Percentiles rank a stretch among this genome's conserved stretches.
Evolutionary conservation across 2,888 invertebrate genomes (phyloP).

Genomic region (Aspidiotus destructor): DNA sequence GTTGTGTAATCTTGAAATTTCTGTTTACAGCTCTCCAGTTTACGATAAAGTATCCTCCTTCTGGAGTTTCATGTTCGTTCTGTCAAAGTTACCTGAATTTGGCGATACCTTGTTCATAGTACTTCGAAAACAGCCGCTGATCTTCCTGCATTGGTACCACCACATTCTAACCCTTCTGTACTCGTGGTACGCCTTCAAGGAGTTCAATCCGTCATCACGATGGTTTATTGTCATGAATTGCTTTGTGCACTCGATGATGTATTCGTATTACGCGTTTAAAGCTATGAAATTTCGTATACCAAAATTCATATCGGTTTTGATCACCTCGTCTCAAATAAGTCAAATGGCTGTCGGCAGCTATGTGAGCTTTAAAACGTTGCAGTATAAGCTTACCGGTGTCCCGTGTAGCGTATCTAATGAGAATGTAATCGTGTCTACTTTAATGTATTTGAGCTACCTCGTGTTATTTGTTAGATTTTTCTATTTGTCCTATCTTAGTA

Average conservation of each 20-base stretch:
- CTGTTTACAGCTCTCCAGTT: slow-evolving; percentile 68
- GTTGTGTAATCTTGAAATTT: slow-evolving; percentile 1
- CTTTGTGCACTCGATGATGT: slow-evolving; percentile 84
- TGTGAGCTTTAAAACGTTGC: slow-evolving; percentile 80
- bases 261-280: slow-evolving; percentile 76
- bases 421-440: slow-evolving; percentile 74
- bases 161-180: slow-evolving; percentile 90
- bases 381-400: slow-evolving; percentile 53
- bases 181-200: slow-evolving; percentile 85
- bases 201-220: slow-evolving; percentile 77
- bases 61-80: slow-evolving; percentile 95
- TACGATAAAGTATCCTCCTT: slow-evolving; percentile 88
- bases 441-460: slow-evolving; percentile 91
- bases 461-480: slow-evolving; percentile 88
- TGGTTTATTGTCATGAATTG: slow-evolving; percentile 95
- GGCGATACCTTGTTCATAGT: slow-evolving; percentile 93
- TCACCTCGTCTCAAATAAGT: slow-evolving; percentile 80
- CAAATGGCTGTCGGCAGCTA: slow-evolving; percentile 91
- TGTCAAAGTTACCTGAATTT: slow-evolving; percentile 91
- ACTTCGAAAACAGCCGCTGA: slow-evolving; percentile 81
- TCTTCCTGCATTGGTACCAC: slow-evolving; percentile 95
- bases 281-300: slow-evolving; percentile 80
- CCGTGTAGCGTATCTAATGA: slow-evolving; percentile 75
- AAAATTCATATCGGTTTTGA: slow-evolving; percentile 72
- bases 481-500: slow-evolving; percentile 69